Conservation (phyloP, 2,797 vertebrate species). For the Vireo griseus region DNA sequence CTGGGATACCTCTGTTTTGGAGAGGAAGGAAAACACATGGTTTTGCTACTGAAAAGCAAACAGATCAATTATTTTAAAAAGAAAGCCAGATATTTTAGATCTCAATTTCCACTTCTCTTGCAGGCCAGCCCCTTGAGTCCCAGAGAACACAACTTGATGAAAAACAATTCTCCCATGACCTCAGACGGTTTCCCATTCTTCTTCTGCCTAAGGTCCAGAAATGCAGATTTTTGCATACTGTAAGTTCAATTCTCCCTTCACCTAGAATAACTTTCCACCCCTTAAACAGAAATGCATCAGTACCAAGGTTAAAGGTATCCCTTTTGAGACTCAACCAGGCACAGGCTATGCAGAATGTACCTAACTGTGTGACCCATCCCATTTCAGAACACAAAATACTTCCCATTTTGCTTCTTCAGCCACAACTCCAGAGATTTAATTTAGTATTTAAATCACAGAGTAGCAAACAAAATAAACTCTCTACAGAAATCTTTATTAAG, state of each 20-base stretch:
- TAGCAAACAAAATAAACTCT: background rate
- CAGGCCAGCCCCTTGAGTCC: background rate
- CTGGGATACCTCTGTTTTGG: background rate
- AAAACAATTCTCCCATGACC: background rate
- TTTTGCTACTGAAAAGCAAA: background rate
- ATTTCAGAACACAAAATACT: background rate
- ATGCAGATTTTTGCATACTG: background rate
- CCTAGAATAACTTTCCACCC: background rate
- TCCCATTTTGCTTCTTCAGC: background rate
- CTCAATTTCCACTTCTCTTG: background rate
- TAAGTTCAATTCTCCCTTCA: background rate
- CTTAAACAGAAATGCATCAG: background rate
- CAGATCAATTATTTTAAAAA: background rate
- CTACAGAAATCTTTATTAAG: background rate
- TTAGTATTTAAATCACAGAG: background rate
- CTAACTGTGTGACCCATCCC: background rate
- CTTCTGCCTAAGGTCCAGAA: background rate
- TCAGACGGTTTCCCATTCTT: background rate
- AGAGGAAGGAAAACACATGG: background rate
- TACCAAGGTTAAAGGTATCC: background rate
- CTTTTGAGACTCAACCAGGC: background rate
- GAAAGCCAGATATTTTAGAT: background rate
- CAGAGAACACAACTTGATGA: rapidly evolving
- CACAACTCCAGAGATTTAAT: background rate
- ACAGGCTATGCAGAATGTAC: background rate